Percentiles rank a stretch among this genome's conserved stretches.
phyloP scores from a whole-genome alignment of 2,797 vertebrate genomes.

The Gila robusta region DNA sequence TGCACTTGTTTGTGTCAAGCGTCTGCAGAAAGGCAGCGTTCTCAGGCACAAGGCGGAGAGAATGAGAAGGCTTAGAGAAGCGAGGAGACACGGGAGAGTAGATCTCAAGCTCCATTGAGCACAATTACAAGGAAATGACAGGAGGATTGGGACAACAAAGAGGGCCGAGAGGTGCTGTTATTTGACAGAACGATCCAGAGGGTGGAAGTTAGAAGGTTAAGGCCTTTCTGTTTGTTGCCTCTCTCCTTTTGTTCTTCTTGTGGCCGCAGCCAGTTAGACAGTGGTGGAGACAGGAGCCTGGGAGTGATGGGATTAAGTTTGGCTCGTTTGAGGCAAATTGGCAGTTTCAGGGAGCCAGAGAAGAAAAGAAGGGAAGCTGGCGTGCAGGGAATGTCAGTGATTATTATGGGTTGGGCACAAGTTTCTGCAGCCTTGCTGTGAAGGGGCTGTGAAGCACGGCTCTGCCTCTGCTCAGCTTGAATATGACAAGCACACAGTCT shows the following conservation, averaged over 20 bases:
- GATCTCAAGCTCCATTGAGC: constrained; percentile 74
- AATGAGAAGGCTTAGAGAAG: constrained; percentile 43
- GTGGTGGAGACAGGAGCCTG: constrained; percentile 57
- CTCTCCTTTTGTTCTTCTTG: constrained; percentile 43
- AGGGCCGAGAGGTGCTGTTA: constrained; percentile 57
- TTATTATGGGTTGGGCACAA: constrained; percentile 74
- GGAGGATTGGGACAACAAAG: constrained; percentile 69
- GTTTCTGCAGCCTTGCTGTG: constrained; percentile 45
- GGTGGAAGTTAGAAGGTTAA: constrained; percentile 45
- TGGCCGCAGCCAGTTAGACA: constrained; percentile 39
- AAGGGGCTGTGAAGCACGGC: constrained; percentile 50
- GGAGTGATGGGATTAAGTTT: constrained; percentile 75
- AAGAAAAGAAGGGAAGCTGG: constrained; percentile 62
- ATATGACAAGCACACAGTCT: constrained; percentile 71
- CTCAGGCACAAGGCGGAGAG: constrained; percentile 27
- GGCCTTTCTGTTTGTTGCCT: constrained; percentile 34
- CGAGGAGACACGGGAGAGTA: constrained; percentile 52
- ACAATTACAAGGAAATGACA: constrained; percentile 79
- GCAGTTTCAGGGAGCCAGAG: constrained; percentile 67
- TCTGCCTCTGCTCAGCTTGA: constrained; percentile 70
- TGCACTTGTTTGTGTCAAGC: constrained; percentile 50
- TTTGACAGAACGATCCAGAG: constrained; percentile 59
- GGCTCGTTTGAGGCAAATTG: constrained; percentile 80
- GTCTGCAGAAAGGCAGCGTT: constrained; percentile 44
- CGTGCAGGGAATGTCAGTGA: constrained; percentile 72